Percentiles rank a stretch among this genome's conserved stretches.
Conservation (phyloP, 2,888 invertebrate species). For the Bedellia somnulentella region DNA sequence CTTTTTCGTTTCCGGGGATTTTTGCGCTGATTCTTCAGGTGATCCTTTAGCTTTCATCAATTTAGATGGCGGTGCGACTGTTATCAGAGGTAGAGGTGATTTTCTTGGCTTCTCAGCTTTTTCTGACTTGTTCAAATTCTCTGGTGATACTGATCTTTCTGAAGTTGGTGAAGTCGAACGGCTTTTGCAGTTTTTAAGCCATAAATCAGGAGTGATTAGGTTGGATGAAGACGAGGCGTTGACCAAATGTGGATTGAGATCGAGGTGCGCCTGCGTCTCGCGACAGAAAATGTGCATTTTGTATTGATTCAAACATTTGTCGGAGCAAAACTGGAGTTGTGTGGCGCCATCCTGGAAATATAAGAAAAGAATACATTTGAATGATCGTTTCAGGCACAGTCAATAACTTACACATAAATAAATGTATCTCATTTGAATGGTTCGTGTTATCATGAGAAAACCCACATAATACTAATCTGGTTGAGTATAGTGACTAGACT, state of each 20-base stretch:
- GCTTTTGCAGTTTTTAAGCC: constrained; percentile 81
- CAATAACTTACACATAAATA: no score
- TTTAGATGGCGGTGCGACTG: constrained; percentile 68
- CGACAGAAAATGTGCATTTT: constrained; percentile 97
- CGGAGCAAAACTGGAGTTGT: constrained; percentile 88
- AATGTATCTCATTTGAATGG: no score
- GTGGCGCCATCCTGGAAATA: constrained; percentile 79
- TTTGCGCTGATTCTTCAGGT: constrained; percentile 30
- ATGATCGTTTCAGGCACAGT: no score
- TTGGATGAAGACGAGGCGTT: constrained; percentile 45
- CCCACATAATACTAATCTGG: no score
- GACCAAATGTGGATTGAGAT: constrained; percentile 76
- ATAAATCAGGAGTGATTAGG: constrained; percentile 88
- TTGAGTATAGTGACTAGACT: no score
- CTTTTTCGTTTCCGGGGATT: constrained; percentile 43
- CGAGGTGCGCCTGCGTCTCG: constrained; percentile 89
- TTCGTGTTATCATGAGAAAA: no score
- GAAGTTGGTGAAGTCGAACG: constrained; percentile 64
- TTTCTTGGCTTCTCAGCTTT: constrained; percentile 33
- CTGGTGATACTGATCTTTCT: constrained; percentile 57
- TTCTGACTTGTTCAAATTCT: constrained; percentile 27
- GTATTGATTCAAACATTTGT: constrained; percentile 93
- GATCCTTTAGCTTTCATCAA: constrained; percentile 53
- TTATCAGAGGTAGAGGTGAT: constrained; percentile 65
- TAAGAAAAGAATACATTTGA: constrained; percentile 4